A percentile compares a stretch with the other conserved stretches of the same genome.
These are phyloP conservation scores for Tupiocoris notatus DNA, from an alignment of 2,888 invertebrate genomes.

Conservation along the genomic window DNA sequence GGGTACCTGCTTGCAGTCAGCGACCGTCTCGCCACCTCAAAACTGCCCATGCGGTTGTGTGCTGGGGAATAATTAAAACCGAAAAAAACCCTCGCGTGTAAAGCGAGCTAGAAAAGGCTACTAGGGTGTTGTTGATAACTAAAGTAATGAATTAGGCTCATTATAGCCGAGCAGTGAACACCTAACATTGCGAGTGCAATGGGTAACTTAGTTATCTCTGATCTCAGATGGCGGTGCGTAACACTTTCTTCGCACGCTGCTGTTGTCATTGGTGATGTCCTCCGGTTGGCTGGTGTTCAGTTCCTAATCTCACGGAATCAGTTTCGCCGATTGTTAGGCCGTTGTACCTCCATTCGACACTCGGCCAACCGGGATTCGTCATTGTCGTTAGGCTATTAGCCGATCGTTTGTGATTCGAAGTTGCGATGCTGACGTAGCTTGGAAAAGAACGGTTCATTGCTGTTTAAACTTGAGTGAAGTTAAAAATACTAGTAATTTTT, in stretches of 20 bases:
- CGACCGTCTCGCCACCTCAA: background rate
- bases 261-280: background rate
- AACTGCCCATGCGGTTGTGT: background rate
- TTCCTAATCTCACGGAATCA: slow-evolving; percentile 41
- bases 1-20: background rate
- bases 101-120: slow-evolving; percentile 16
- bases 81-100: slow-evolving; percentile 34
- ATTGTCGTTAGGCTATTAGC: slow-evolving; percentile 40
- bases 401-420: slow-evolving; percentile 1
- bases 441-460: background rate
- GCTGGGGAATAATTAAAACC: slow-evolving; percentile 36
- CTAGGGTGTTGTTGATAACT: slow-evolving; percentile 35
- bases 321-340: slow-evolving; percentile 39
- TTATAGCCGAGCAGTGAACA: slow-evolving; percentile 27
- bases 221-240: slow-evolving; percentile 40
- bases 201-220: no score
- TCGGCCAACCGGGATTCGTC: slow-evolving; percentile 24
- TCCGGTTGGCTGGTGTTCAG: background rate
- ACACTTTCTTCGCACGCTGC: slow-evolving; percentile 29
- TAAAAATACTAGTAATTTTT: no score
- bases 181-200: background rate
- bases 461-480: no score
- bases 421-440: background rate
- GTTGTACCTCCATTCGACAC: background rate
- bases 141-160: slow-evolving; percentile 42